Evolutionary conservation across 2,888 invertebrate species (phyloP).

Genomic region (Ichneumoninae sp.): DNA sequence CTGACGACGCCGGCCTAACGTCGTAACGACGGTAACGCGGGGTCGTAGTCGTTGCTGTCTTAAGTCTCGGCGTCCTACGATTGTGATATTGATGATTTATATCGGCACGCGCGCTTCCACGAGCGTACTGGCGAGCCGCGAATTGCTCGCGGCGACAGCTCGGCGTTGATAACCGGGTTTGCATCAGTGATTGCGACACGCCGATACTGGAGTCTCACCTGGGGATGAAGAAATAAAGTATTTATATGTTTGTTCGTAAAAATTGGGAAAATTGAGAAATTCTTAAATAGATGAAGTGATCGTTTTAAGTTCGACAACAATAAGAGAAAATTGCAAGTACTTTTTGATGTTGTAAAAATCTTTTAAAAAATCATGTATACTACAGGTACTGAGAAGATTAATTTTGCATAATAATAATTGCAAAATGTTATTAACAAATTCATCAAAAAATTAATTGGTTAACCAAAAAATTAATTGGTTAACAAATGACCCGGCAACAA

Average conservation of each 20-base stretch:
- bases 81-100: slow-evolving; percentile 52
- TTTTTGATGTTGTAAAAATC: too few relatives aligned
- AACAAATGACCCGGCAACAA: too few relatives aligned
- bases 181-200: slow-evolving; percentile 66
- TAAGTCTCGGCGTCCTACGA: slow-evolving; percentile 54
- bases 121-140: slow-evolving; percentile 49
- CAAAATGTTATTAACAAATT: too few relatives aligned
- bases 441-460: too few relatives aligned
- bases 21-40: slow-evolving; percentile 66
- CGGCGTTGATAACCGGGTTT: slow-evolving; percentile 57
- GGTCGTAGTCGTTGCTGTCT: slow-evolving; percentile 45
- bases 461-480: too few relatives aligned
- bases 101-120: slow-evolving; percentile 62
- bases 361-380: too few relatives aligned
- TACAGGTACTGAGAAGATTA: too few relatives aligned
- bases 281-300: too few relatives aligned
- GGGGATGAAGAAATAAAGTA: slow-evolving; percentile 2
- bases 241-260: not conserved
- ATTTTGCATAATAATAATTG: too few relatives aligned
- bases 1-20: slow-evolving; percentile 63
- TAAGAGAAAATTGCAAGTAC: too few relatives aligned
- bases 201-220: slow-evolving; percentile 68
- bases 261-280: not conserved
- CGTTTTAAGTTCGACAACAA: too few relatives aligned
- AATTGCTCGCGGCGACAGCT: slow-evolving; percentile 49